Evolutionary conservation across 2,113 vertebrate species (phyloP), one percentile per base, ranked within the genome.

Genomic region (Fregata magnificens): DNA sequence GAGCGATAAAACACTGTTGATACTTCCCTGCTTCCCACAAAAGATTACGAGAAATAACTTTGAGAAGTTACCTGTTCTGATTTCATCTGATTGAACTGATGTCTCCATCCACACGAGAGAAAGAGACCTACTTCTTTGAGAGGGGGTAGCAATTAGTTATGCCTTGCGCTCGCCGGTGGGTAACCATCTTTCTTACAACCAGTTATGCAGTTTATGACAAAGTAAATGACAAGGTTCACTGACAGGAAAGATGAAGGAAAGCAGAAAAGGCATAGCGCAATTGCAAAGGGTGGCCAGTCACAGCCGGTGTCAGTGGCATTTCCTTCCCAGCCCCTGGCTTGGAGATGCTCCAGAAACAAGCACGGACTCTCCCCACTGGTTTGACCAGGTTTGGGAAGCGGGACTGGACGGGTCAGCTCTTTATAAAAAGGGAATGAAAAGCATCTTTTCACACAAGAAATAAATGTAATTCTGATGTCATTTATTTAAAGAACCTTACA

Each of bases 131-230:
- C 32, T 52, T 73, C 34, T 86, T 2, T 16, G 16, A 69, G 53
- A 11, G 24, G 16, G 16, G 26, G 53, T 32, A 82, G 36, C 55
- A 45, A 8, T 22, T 13, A 42, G 34, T 22, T 55, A 18, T 7
- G 32, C 42, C 55, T 85, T 0, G 0, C 1, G 0, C 53, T 66
- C 25, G 5, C 9, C 0, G 0, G 5, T 16, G 19, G 11, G n/a
- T 50, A 42, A 21, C 47, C 34, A 10, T 38, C n/a, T 63, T 82
- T 80, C 50, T 83, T 22, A 21, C 2, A 8, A 21, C 12, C 50
- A 55, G 31, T 31, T 49, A 29, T 0, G 0, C 11, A 20, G 24
- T 44, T 86, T 16, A 6, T 32, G 24, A 44, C 84, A 47, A 19
- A 19, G 17, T 69, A 45, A 53, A 44, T 15, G 40, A 6, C 14